Percentiles rank a stretch among this genome's conserved stretches.
Conservation (phyloP, 2,113 vertebrate genomes). For the Gymnorhina tibicen region DNA sequence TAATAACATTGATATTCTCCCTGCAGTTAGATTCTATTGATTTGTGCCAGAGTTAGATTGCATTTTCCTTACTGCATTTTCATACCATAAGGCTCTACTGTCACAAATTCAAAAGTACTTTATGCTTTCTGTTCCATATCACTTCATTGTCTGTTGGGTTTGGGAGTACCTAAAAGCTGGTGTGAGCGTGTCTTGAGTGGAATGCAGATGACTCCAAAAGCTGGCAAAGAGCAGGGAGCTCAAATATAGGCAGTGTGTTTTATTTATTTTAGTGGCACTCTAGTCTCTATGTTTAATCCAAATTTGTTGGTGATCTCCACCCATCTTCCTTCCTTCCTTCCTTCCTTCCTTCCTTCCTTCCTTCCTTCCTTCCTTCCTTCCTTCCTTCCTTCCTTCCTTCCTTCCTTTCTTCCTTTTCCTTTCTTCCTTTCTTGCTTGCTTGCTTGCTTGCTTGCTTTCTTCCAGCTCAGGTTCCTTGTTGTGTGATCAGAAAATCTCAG, state of each 20-base stretch:
- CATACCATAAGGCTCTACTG: background rate
- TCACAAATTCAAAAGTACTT: background rate
- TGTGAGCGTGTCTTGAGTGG: background rate
- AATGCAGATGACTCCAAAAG: background rate
- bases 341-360: too few species aligned
- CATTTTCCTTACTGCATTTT: background rate
- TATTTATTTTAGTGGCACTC: background rate
- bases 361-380: too few species aligned
- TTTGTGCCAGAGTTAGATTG: background rate
- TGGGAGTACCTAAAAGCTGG: background rate
- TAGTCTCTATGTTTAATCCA: background rate
- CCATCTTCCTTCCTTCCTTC: background rate
- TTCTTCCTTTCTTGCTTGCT: background rate
- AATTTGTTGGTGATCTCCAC: background rate
- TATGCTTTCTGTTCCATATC: background rate
- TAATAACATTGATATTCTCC: background rate
- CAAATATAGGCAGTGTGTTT: background rate
- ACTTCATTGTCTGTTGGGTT: background rate
- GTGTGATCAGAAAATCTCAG: background rate
- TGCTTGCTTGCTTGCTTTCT: background rate
- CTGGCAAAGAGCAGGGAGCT: background rate
- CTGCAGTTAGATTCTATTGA: background rate
- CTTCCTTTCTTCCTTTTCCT: background rate
- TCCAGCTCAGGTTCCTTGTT: background rate
- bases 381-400: background rate